Evolutionary conservation across 2,113 vertebrate species (phyloP), one percentile per base, ranked within the genome.

Genomic region (Strix aluco): DNA sequence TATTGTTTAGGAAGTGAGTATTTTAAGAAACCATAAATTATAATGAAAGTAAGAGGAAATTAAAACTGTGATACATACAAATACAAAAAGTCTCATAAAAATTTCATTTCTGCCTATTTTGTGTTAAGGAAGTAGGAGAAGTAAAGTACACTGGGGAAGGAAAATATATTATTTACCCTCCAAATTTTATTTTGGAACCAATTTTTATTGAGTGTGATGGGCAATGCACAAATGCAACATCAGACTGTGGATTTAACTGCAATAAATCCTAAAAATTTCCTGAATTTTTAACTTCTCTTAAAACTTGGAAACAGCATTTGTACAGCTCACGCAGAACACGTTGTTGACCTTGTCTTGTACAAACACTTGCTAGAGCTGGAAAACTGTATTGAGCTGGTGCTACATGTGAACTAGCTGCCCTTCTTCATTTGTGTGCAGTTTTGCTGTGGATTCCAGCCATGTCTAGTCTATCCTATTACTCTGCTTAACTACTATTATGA

Each of bases 341-440:
- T 85, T 77, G 75, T 88, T 97, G 97, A 95, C 92, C 93, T 95
- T 95, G 86, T 75, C 91, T 93, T 93, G 51, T 74, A 49, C 66
- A 96, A 97, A 95, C 67, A 96, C 62, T 85, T 86, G 81, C 23
- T 95, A 25, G 32, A 77, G 44, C 22, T 96, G 63, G 59, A 94
- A 70, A 90, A 54, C 44, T 62, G 5, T 40, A 9, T 22, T 77
- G 75, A 88, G 54, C 72, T 96, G 92, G 46, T 95, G 70, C 67
- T 90, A 62, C 29, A 21, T 74, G 66, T 49, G 87, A 89, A 30
- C 52, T 54, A 67, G 61, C 74, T 77, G 32, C 81, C 67, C 13
- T 20, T 32, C 75, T 86, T 81, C 9, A 2, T 85, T 96, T 92
- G 62, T 20, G 27, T 52, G 36, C 58, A 74, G 47, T 73, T 96